A percentile compares a stretch with the other conserved stretches of the same genome.
Evolutionary conservation across 2,113 vertebrate genomes (phyloP).

Genomic region (Pitta sordida): DNA sequence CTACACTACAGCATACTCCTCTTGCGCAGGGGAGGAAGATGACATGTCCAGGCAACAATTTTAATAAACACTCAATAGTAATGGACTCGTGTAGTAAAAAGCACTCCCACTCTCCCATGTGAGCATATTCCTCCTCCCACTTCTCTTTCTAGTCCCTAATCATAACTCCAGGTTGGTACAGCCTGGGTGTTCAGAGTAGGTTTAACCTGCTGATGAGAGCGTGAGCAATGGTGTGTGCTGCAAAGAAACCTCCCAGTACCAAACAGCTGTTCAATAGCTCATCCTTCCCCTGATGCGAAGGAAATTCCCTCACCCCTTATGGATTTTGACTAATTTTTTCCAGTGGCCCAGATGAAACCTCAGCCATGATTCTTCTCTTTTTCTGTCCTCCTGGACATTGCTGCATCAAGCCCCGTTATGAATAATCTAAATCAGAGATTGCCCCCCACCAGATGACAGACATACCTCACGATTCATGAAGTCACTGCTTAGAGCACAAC

Average conservation of each 20-base stretch:
- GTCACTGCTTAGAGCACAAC: neutral
- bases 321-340: constrained; percentile 1
- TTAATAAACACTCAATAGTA: neutral
- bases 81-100: neutral
- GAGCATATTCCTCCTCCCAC: neutral
- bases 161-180: neutral
- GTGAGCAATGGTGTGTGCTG: neutral
- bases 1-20: neutral
- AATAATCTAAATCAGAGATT: neutral
- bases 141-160: neutral
- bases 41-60: neutral
- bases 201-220: neutral
- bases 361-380: neutral
- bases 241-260: neutral
- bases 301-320: constrained; percentile 24
- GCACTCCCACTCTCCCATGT: rapidly evolving
- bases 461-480: neutral
- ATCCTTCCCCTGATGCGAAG: neutral
- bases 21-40: neutral
- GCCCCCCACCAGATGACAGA: neutral
- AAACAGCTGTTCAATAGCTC: neutral
- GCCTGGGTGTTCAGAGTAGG: neutral
- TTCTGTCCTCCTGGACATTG: neutral
- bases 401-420: neutral
- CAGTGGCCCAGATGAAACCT: neutral